Conservation (phyloP, 2,888 invertebrate genomes). For the Anaspis maculata region DNA sequence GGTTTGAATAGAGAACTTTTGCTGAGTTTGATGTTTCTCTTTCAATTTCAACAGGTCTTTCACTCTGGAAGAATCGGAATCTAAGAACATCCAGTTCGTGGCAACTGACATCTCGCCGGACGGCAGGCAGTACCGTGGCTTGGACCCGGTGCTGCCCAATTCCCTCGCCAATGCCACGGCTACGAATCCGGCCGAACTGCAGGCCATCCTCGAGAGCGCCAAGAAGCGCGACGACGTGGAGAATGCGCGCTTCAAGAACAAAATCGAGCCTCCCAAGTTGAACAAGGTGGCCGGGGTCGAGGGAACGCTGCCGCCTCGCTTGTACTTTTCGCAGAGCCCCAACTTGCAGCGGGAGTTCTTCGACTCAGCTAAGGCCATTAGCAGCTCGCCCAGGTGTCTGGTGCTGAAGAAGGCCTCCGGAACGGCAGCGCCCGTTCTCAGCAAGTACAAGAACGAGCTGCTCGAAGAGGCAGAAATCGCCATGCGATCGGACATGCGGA, state of each 20-base stretch:
- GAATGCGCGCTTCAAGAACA: conserved; percentile 21
- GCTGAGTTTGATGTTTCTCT: no score
- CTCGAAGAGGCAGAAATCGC: conserved; percentile 11
- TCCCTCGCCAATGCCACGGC: conserved; percentile 18
- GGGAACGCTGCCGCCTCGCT: conserved; percentile 1
- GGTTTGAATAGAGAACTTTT: no score
- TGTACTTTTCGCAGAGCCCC: conserved; percentile 4
- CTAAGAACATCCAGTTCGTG: conserved; percentile 21
- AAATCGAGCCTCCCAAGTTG: conserved; percentile 25
- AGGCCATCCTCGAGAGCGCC: conserved; percentile 29
- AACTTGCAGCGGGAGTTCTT: conserved; percentile 10
- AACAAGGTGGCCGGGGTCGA: no score
- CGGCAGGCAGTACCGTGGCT: conserved; percentile 29
- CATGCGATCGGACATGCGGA: no score
- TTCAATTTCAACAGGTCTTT: no score
- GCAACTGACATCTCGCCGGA: conserved; percentile 31
- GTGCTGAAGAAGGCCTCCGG: conserved; percentile 50
- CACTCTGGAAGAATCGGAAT: conserved; percentile 18
- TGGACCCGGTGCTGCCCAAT: conserved; percentile 26
- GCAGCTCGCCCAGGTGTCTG: conserved; percentile 59
- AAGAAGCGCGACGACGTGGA: conserved; percentile 19
- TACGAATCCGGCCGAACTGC: conserved; percentile 35
- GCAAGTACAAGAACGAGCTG: conserved; percentile 8
- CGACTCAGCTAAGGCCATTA: conserved; percentile 4
- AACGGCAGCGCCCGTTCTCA: conserved; percentile 1